Evolutionary conservation across 2,113 vertebrate genomes (phyloP).

Genomic region (Trematocara variabile): DNA sequence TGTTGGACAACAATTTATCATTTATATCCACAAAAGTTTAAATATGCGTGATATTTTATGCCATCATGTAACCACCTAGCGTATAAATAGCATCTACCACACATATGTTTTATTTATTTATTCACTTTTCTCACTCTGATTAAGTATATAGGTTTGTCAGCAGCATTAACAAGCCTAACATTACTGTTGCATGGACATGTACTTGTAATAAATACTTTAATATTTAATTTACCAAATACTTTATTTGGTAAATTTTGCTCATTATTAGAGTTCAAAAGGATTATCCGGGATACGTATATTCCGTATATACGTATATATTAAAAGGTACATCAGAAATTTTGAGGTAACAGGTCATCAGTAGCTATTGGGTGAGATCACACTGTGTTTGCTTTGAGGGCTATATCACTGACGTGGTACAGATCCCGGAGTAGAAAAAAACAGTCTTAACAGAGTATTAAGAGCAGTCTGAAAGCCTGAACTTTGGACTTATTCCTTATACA

Average conservation of each 20-base stretch:
- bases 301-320: too few relatives aligned
- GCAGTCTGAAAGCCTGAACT: not conserved
- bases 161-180: not conserved
- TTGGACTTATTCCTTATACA: not conserved
- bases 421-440: not conserved
- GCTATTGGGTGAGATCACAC: not conserved
- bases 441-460: not conserved
- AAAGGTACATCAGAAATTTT: not conserved
- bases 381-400: not conserved
- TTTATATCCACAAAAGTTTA: not conserved
- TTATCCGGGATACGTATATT: not conserved
- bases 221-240: not conserved
- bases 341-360: not conserved
- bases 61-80: not conserved
- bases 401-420: fast-evolving
- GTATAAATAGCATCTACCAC: not conserved
- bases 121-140: not conserved
- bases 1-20: not conserved
- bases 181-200: not conserved
- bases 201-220: not conserved
- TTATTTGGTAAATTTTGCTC: not conserved
- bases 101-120: not conserved
- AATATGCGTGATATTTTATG: not conserved
- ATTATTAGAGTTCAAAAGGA: not conserved
- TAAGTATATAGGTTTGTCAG: not conserved